Conservation (phyloP, 2,797 vertebrate species). For the Anabas testudineus region DNA sequence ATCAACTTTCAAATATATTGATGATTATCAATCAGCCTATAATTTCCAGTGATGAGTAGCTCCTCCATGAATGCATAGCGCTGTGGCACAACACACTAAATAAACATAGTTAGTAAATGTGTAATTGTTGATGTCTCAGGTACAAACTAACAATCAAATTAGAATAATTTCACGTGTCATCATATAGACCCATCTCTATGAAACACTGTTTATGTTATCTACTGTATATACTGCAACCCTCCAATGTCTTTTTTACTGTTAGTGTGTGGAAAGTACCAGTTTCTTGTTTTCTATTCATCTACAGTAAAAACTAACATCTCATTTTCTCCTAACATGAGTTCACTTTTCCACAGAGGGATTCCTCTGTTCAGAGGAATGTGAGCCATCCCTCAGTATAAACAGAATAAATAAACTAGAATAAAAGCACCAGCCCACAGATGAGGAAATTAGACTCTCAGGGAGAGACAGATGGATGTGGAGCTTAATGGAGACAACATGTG, state of each 20-base stretch:
- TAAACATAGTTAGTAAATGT: too few species aligned
- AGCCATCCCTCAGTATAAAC: slow-evolving; percentile 12
- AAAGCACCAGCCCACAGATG: slow-evolving; percentile 48
- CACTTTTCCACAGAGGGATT: neutral
- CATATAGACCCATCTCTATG: too few species aligned
- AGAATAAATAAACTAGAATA: slow-evolving; percentile 32
- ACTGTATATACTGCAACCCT: neutral
- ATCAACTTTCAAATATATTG: neutral
- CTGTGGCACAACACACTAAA: too few species aligned
- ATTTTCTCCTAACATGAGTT: neutral
- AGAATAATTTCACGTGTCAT: too few species aligned
- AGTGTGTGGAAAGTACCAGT: neutral
- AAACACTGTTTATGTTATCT: neutral
- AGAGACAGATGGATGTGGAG: slow-evolving; percentile 34
- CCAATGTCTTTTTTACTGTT: neutral
- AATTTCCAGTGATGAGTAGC: too few species aligned
- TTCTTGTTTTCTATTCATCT: neutral
- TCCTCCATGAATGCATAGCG: too few species aligned
- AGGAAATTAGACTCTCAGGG: slow-evolving; percentile 38
- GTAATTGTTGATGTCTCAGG: too few species aligned
- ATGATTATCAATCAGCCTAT: neutral
- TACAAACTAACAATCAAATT: too few species aligned
- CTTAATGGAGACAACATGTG: slow-evolving; percentile 57
- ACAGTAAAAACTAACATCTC: neutral
- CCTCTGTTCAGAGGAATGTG: neutral